Evolutionary conservation across 2,888 invertebrate species (phyloP).

Genomic region (Antheraea yamamai): DNA sequence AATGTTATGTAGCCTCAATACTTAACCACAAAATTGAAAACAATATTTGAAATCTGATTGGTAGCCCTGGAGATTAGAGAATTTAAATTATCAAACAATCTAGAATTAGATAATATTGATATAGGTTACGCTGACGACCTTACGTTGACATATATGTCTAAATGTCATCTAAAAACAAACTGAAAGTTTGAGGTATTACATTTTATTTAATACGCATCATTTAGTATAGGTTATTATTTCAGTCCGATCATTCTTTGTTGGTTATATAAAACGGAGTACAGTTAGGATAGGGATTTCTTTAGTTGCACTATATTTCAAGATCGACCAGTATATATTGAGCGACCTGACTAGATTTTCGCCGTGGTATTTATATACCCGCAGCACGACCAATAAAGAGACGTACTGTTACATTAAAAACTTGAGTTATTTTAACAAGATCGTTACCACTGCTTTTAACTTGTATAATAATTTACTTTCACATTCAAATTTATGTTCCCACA

Average conservation of each 20-base stretch:
- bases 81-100: no score
- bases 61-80: no score
- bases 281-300: neutral
- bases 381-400: conserved; percentile 1
- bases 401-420: conserved; percentile 30
- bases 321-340: neutral
- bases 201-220: neutral
- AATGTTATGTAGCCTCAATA: no score
- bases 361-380: neutral
- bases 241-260: no score
- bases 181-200: neutral
- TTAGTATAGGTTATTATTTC: no score
- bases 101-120: no score
- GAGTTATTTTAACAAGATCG: conserved; percentile 36
- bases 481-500: conserved; percentile 36
- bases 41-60: no score
- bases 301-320: neutral
- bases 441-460: conserved; percentile 30
- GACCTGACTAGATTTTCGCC: neutral
- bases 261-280: no score
- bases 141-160: no score
- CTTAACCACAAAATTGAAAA: no score
- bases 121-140: no score
- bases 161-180: no score
- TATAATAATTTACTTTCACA: conserved; percentile 27